Evolutionary conservation across 2,888 invertebrate species (phyloP).

Genomic region (Polydesmus complanatus): DNA sequence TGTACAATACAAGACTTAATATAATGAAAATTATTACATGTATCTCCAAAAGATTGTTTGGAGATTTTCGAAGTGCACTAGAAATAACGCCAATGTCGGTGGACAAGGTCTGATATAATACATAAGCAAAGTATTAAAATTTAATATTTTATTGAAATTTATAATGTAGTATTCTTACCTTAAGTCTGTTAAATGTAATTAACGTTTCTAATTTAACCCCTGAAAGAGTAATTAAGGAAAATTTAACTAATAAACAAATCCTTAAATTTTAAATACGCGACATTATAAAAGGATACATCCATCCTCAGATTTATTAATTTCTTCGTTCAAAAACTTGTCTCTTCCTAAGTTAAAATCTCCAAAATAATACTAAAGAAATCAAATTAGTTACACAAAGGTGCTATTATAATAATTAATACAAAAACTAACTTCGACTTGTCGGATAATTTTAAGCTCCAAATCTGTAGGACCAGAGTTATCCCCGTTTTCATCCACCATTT

Average conservation of each 20-base stretch:
- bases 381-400: neutral
- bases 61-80: conserved; percentile 2
- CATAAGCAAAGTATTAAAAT: neutral
- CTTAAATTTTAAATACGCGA: neutral
- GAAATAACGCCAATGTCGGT: conserved; percentile 6
- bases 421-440: conserved; percentile 7
- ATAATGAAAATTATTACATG: neutral
- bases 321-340: conserved; percentile 84
- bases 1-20: neutral
- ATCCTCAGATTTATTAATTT: conserved; percentile 62
- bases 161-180: conserved; percentile 3
- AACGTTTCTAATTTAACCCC: conserved; percentile 4
- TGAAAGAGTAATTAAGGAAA: neutral
- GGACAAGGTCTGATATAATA: conserved; percentile 1
- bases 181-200: conserved; percentile 4
- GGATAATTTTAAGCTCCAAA: conserved; percentile 7
- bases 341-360: conserved; percentile 82
- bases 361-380: conserved; percentile 48
- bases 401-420: neutral
- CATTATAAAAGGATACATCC: neutral
- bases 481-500: neutral
- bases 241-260: neutral
- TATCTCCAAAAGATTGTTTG: conserved; percentile 6
- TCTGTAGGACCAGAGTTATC: neutral
- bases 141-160: neutral